Conservation (phyloP, 1,140 invertebrate genomes). For the Delia radicum region DNA sequence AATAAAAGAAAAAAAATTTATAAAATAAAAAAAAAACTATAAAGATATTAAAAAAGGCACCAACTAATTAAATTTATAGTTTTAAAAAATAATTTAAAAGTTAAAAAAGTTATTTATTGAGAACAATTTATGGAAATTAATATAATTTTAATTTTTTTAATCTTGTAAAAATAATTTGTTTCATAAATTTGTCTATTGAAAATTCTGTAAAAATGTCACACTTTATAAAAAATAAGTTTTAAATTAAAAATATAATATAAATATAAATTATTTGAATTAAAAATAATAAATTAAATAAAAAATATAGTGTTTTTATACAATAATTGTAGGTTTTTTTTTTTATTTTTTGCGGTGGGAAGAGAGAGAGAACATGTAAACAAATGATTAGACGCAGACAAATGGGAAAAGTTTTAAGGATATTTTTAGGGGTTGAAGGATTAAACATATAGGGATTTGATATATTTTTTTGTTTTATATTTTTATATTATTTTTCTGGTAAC, state of each 20-base stretch:
- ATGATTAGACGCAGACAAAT: constrained; percentile 63
- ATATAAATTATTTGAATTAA: background rate
- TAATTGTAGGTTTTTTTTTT: constrained; percentile 27
- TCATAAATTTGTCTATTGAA: no score
- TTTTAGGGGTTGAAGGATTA: constrained; percentile 16
- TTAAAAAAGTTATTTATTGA: no score
- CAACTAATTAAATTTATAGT: no score
- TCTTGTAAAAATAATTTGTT: no score
- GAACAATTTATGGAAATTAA: background rate
- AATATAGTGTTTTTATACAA: constrained; percentile 8
- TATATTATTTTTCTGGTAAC: constrained; percentile 21
- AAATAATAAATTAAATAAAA: constrained; percentile 12
- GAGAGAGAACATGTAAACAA: constrained; percentile 55
- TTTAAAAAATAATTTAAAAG: no score
- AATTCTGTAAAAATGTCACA: constrained; percentile 7
- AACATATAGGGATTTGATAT: constrained; percentile 32
- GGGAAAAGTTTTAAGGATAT: constrained; percentile 47
- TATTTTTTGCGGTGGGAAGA: constrained; percentile 33
- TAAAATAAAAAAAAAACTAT: no score
- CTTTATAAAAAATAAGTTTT: background rate
- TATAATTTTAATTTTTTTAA: background rate
- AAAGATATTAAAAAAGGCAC: no score
- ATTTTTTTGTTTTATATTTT: constrained; percentile 28
- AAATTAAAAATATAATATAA: background rate
- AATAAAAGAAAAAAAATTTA: no score